Evolutionary conservation across 2,888 invertebrate genomes (phyloP).

Genomic region (Mythimna loreyi): DNA sequence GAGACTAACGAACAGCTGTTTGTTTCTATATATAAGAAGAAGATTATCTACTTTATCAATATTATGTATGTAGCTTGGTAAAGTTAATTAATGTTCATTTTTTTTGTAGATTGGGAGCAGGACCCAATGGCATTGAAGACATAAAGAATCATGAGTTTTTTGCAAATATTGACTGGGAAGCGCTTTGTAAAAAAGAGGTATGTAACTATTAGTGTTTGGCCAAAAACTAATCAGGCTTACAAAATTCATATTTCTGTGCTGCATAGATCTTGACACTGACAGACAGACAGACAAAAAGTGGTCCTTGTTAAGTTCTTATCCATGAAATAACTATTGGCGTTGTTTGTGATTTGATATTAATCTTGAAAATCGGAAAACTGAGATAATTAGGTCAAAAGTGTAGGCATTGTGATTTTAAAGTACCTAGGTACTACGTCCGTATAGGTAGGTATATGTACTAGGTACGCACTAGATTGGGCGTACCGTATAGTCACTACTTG

Average conservation of each 20-base stretch:
- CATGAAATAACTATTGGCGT: background rate
- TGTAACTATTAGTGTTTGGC: background rate
- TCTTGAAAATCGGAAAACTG: background rate
- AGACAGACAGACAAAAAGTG: background rate
- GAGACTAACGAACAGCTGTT: too few species aligned
- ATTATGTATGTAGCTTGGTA: background rate
- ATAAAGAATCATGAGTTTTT: constrained; percentile 99
- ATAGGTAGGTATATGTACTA: too few species aligned
- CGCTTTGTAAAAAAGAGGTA: constrained; percentile 94
- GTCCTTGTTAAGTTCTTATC: background rate
- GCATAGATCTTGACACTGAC: background rate
- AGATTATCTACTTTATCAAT: too few species aligned
- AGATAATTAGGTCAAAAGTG: background rate
- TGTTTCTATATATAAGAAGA: too few species aligned
- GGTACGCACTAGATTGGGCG: too few species aligned
- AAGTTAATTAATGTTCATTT: background rate
- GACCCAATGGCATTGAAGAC: constrained; percentile 94
- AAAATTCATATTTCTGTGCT: background rate
- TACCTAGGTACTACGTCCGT: too few species aligned
- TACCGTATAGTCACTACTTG: too few species aligned
- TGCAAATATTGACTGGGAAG: constrained; percentile 98
- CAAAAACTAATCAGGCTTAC: background rate
- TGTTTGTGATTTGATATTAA: background rate
- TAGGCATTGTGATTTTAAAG: background rate
- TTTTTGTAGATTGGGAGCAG: constrained; percentile 91